Base-by-base conservation (phyloP, 2,888 invertebrate species). In the Morpho helenor region DNA sequence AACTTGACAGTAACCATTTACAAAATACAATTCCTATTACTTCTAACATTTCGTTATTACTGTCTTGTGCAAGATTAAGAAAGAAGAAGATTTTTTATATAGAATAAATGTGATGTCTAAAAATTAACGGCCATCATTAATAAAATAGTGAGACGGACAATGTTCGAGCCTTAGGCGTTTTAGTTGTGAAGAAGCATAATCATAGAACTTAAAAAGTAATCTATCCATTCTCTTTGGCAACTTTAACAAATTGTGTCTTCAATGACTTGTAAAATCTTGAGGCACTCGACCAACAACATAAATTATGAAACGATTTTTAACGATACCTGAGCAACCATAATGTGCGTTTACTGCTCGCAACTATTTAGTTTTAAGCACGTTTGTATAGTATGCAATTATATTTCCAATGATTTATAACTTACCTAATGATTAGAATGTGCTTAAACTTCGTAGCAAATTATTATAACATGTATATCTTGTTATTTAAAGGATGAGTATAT, bases 121-220 rank as follows among this genome's bases (percentile, higher is more conserved):
- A 76, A 84, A 81, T 77, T 79, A 79, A 84, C 77, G 77, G 76
- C 66, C 70, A 69, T 69, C 77, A 82, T 84, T 79, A 82, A 84
- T 82, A 79, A 76, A 73, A 75, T 72, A 65, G 69, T 67, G 75
- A 79, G 73, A 78, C 74, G 74, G 71, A 73, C 70, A 68, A 69
- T 69, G 71, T 73, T 69, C 68, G 73, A 74, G 84, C 87, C 84
- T 66, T 60, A 79, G 86, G 84, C 84, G 69, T 71, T 77, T 76
- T 75, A 66, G 74, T 74, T 79, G 75, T 77, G 31, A 70, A 72
- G 72, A 69, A 79, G 75, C 79, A 81, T 86, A 84, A 84, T 86
- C 83, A 80, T 79, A 79, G 79, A 87, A 85, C 81, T 89, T 87
- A 87, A 87, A 87, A 89, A 86, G 87, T 83, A 84, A 89, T 88